phyloP scores from a whole-genome alignment of 2,113 vertebrate genomes.

The Motacilla alba region DNA sequence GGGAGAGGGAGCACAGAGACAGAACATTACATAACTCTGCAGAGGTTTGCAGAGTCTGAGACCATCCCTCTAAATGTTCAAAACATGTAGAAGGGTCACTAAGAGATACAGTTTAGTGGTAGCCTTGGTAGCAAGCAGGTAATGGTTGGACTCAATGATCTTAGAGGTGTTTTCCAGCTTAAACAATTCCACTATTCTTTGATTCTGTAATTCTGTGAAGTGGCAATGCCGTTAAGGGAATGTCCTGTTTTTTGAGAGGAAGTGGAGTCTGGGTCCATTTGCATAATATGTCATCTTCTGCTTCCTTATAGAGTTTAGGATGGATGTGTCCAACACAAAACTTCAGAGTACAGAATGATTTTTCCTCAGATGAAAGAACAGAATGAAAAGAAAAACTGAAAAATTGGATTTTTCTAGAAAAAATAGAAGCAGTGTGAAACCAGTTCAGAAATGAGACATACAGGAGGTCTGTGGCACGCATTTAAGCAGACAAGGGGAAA shows the following conservation, averaged over 20 bases:
- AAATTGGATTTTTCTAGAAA: not conserved
- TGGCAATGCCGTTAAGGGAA: not conserved
- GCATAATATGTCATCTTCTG: accelerated
- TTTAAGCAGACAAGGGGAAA: not conserved
- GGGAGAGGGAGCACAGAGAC: not conserved
- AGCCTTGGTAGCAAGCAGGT: not conserved
- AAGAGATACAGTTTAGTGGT: not conserved
- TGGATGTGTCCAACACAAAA: not conserved
- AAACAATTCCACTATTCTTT: not conserved
- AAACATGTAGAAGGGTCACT: not conserved
- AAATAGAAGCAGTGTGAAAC: not conserved
- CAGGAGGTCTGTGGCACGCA: not conserved
- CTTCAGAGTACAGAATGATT: not conserved
- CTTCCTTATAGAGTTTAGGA: not conserved
- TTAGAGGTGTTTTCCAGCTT: not conserved
- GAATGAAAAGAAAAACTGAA: not conserved
- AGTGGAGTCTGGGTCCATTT: not conserved
- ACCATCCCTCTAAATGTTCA: not conserved
- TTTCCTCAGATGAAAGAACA: not conserved
- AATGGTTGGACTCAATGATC: not conserved
- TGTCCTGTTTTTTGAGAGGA: not conserved
- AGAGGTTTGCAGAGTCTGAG: not conserved
- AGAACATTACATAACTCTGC: not conserved
- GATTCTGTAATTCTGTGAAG: not conserved
- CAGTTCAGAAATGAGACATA: not conserved